Conservation (phyloP, 2,888 invertebrate species). For the Synanthedon andrenaeformis region DNA sequence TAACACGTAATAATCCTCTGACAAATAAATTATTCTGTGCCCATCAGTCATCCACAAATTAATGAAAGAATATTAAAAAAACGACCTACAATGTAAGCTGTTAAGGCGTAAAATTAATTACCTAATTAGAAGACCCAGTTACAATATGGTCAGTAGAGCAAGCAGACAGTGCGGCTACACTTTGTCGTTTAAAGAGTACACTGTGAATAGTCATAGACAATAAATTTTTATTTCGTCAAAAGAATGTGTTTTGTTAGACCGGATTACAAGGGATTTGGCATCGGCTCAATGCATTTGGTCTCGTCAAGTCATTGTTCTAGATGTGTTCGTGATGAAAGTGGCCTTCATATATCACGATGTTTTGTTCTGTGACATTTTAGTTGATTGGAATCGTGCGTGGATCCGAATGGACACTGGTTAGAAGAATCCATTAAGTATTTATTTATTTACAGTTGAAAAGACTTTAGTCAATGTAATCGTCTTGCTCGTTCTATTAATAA, state of each 20-base stretch:
- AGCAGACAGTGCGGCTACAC: slow-evolving; percentile 42
- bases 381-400: not conserved
- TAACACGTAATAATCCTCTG: no score
- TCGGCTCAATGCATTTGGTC: not conserved
- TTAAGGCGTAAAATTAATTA: no score
- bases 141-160: no score
- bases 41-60: not conserved
- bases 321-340: not conserved
- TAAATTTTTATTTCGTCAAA: slow-evolving; percentile 22
- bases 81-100: no score
- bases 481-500: no score
- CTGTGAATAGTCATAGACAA: slow-evolving; percentile 18
- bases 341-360: not conserved
- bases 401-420: not conserved
- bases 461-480: no score
- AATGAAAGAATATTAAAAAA: no score
- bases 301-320: not conserved
- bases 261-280: not conserved
- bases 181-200: slow-evolving; percentile 33
- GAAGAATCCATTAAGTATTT: no score
- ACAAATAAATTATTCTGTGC: no score
- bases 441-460: no score
- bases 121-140: no score
- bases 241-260: slow-evolving; percentile 16
- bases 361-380: not conserved